phyloP scores from a whole-genome alignment of 2,113 vertebrate genomes.

The Conger conger region DNA sequence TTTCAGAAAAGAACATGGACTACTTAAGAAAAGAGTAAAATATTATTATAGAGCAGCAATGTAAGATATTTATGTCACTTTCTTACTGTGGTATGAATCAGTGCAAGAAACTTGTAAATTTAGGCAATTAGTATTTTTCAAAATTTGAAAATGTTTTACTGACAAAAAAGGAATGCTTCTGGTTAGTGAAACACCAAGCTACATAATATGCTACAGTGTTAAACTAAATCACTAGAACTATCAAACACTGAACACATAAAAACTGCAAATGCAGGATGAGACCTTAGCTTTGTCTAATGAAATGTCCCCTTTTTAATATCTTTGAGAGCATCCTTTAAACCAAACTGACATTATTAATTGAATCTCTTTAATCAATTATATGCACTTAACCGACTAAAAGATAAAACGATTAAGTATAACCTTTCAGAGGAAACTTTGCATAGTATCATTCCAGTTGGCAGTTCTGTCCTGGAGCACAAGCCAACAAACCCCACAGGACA shows the following conservation, averaged over 20 bases:
- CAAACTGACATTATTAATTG: slow-evolving; percentile 44
- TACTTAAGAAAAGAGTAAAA: neutral
- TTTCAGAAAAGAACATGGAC: neutral
- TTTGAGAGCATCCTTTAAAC: slow-evolving; percentile 14
- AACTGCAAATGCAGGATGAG: neutral
- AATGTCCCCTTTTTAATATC: slow-evolving; percentile 2
- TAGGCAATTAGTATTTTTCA: neutral
- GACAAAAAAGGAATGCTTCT: neutral
- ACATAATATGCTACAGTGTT: neutral
- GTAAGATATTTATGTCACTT: neutral
- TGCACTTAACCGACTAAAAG: slow-evolving; percentile 59
- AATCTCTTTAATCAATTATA: slow-evolving; percentile 52
- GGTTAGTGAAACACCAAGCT: neutral
- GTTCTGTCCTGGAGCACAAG: slow-evolving; percentile 38
- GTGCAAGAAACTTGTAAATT: neutral
- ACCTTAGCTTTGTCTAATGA: neutral
- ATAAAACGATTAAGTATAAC: slow-evolving; percentile 54
- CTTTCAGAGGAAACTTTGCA: slow-evolving; percentile 45
- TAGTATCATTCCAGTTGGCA: slow-evolving; percentile 58
- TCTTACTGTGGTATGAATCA: neutral
- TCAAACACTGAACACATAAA: neutral
- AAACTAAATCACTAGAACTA: neutral
- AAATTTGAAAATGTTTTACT: neutral
- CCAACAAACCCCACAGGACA: slow-evolving; percentile 53
- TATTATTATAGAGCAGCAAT: slow-evolving; percentile 3